Evolutionary conservation across 2,113 vertebrate genomes (phyloP).

Genomic region (Salvelinus alpinus): DNA sequence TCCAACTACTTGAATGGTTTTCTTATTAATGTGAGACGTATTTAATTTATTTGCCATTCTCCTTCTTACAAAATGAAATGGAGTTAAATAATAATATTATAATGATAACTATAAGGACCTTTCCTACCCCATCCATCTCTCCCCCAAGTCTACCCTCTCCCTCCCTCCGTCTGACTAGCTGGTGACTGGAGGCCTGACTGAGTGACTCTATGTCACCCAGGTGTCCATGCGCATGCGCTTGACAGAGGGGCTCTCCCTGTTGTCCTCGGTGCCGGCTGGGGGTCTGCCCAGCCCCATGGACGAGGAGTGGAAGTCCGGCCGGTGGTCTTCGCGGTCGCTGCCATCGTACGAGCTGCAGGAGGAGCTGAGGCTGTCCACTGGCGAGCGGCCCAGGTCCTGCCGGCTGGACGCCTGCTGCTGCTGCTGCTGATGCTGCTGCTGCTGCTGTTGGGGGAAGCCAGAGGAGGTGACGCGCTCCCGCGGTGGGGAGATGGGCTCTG

Average conservation of each 20-base stretch:
- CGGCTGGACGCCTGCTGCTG: slow-evolving; percentile 79
- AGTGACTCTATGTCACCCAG: slow-evolving; percentile 91
- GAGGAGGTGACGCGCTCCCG: slow-evolving; percentile 91
- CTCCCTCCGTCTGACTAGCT: slow-evolving; percentile 46
- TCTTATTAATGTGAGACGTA: slow-evolving; percentile 43
- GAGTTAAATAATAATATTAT: slow-evolving; percentile 69
- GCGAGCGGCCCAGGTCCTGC: slow-evolving; percentile 93
- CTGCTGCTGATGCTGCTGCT: slow-evolving; percentile 59
- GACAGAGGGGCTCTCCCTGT: slow-evolving; percentile 90
- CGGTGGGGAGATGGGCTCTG: slow-evolving; percentile 95
- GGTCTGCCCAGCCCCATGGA: slow-evolving; percentile 84
- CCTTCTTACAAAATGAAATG: slow-evolving; percentile 66
- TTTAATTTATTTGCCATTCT: slow-evolving; percentile 70
- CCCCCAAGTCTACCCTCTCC: slow-evolving; percentile 40
- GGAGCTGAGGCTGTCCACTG: slow-evolving; percentile 96
- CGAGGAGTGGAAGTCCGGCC: slow-evolving; percentile 89
- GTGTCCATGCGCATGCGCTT: slow-evolving; percentile 98
- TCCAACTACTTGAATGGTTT: slow-evolving; percentile 47
- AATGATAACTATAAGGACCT: slow-evolving; percentile 62
- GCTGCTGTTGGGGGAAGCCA: slow-evolving; percentile 80
- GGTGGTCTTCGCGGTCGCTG: slow-evolving; percentile 92
- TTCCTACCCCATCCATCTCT: slow-evolving; percentile 52
- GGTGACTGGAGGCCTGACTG: slow-evolving; percentile 55
- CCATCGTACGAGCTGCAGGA: slow-evolving; percentile 98
- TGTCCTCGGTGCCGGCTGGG: slow-evolving; percentile 79